Evolutionary conservation across 2,888 invertebrate genomes (phyloP).

Genomic region (Limnephilus marmoratus): DNA sequence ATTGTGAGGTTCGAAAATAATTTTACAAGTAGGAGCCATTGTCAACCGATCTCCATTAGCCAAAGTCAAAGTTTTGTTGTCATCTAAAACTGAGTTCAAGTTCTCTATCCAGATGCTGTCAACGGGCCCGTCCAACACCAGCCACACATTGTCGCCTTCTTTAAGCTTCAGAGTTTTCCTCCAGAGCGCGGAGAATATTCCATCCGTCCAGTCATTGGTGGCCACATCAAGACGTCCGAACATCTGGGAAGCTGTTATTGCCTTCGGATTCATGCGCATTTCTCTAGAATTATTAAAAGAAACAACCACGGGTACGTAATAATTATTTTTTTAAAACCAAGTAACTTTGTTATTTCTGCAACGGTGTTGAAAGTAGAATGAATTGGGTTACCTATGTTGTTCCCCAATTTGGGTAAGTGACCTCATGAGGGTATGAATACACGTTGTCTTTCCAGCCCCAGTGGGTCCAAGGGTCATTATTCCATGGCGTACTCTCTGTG

Average conservation of each 20-base stretch:
- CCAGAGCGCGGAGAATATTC: constrained; percentile 98
- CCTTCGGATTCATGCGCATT: constrained; percentile 99
- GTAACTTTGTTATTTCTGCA: too few relatives aligned
- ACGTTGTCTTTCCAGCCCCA: constrained; percentile 96
- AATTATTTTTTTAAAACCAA: too few relatives aligned
- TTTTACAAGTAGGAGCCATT: constrained; percentile 96
- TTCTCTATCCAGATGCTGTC: constrained; percentile 99
- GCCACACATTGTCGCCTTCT: constrained; percentile 93
- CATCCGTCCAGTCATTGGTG: constrained; percentile 99
- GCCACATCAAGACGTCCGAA: constrained; percentile 97
- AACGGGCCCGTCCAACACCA: constrained; percentile 96
- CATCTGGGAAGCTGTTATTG: constrained; percentile 98
- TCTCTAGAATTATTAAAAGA: constrained; percentile 77
- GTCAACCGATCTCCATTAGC: constrained; percentile 96
- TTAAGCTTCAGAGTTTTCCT: constrained; percentile 94
- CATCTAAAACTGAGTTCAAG: constrained; percentile 96
- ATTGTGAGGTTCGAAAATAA: constrained; percentile 98
- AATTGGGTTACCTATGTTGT: constrained; percentile 83
- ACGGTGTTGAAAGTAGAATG: not conserved
- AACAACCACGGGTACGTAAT: too few relatives aligned
- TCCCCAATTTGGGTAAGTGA: constrained; percentile 91
- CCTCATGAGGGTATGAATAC: constrained; percentile 93
- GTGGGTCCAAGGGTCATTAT: constrained; percentile 97
- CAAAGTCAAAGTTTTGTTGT: constrained; percentile 95
- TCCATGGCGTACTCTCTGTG: constrained; percentile 95